Percentiles rank a stretch among this genome's conserved stretches.
These are phyloP conservation scores for Rhinogobius similis DNA, from an alignment of 2,113 vertebrate genomes.

Conservation along the genomic window DNA sequence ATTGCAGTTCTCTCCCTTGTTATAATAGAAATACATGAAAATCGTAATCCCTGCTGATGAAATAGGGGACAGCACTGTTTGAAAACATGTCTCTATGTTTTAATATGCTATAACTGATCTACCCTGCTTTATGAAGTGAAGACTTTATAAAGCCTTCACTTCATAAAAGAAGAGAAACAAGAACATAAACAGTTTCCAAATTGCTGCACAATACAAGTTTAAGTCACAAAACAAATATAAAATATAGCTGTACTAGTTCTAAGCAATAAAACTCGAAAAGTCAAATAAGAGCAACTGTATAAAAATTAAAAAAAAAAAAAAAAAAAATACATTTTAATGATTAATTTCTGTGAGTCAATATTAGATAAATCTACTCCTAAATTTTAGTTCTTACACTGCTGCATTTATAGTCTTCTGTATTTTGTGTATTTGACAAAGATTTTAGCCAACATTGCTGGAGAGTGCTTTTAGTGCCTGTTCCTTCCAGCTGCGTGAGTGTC, in stretches of 20 bases:
- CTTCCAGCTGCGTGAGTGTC: slow-evolving; percentile 44
- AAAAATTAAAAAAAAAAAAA: neutral
- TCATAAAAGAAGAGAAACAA: no score
- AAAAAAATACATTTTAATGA: neutral
- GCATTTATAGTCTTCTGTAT: neutral
- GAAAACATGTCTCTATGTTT: slow-evolving; percentile 44
- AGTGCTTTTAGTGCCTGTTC: slow-evolving; percentile 40
- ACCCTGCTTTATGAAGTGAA: slow-evolving; percentile 35
- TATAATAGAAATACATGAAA: slow-evolving; percentile 18
- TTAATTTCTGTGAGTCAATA: no score
- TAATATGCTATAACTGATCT: neutral
- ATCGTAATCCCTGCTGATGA: slow-evolving; percentile 43
- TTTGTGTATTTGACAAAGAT: slow-evolving; percentile 4
- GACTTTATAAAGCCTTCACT: no score
- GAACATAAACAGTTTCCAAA: neutral
- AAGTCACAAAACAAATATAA: no score
- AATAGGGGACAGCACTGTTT: slow-evolving; percentile 46
- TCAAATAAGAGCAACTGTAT: no score
- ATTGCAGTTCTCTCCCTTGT: slow-evolving; percentile 41
- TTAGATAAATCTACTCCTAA: neutral
- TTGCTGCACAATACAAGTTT: no score
- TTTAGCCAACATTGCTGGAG: neutral
- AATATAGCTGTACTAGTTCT: no score
- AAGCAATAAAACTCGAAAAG: no score
- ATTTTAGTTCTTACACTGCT: neutral